Conservation (phyloP, 2,888 invertebrate species). For the Mesochorus sp. region DNA sequence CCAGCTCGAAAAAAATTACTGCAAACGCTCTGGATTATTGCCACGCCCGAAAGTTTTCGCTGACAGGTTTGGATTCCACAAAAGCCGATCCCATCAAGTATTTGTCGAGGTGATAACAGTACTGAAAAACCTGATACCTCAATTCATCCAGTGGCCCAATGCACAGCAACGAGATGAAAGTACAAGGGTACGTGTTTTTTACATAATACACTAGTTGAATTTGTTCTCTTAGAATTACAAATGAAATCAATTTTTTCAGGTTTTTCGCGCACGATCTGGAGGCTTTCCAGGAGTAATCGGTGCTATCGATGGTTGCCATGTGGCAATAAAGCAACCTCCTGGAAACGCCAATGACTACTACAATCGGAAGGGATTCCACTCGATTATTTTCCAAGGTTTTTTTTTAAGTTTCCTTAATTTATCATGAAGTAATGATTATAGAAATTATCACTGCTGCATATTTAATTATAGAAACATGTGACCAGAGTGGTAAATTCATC, state of each 20-base stretch:
- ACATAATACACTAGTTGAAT: too few relatives aligned
- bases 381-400: conserved; percentile 16
- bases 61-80: conserved; percentile 21
- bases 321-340: conserved; percentile 21
- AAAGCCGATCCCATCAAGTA: neutral
- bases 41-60: conserved; percentile 33
- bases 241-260: neutral
- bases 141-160: neutral
- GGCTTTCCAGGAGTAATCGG: conserved; percentile 35
- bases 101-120: conserved; percentile 8
- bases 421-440: neutral
- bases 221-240: too few relatives aligned
- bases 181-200: too few relatives aligned
- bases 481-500: neutral
- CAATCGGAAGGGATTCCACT: conserved; percentile 3
- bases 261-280: neutral
- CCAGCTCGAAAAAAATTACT: too few relatives aligned
- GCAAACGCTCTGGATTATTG: too few relatives aligned
- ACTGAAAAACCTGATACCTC: neutral
- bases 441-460: neutral
- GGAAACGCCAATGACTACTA: conserved; percentile 36
- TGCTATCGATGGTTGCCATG: conserved; percentile 39
- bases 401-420: neutral
- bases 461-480: neutral
- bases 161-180: neutral